phyloP scores from a whole-genome alignment of 1,140 invertebrate species.

The Cyphomyrmex costatus region DNA sequence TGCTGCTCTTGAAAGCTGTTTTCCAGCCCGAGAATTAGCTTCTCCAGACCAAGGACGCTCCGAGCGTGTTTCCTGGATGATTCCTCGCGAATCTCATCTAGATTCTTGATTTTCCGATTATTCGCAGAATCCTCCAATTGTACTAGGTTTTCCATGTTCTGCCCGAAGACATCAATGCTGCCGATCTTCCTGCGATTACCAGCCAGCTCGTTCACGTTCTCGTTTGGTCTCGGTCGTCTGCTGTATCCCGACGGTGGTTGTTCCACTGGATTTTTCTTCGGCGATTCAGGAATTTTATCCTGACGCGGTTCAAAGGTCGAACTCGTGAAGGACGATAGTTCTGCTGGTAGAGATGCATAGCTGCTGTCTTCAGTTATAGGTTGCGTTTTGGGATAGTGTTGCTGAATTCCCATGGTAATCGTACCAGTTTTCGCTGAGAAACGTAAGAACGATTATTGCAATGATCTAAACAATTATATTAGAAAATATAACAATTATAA shows the following conservation, averaged over 20 bases:
- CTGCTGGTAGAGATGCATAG: slow-evolving; percentile 80
- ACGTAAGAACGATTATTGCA: neutral
- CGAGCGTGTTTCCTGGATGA: slow-evolving; percentile 72
- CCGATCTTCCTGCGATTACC: slow-evolving; percentile 77
- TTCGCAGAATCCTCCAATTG: slow-evolving; percentile 76
- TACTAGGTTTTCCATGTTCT: slow-evolving; percentile 83
- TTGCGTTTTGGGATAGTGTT: slow-evolving; percentile 80
- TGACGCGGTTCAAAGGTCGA: slow-evolving; percentile 80
- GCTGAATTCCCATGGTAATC: slow-evolving; percentile 81
- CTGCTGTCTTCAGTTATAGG: slow-evolving; percentile 76
- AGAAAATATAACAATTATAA: neutral
- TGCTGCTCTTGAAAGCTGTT: slow-evolving; percentile 40
- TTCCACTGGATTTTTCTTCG: slow-evolving; percentile 40
- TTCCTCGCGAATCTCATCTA: slow-evolving; percentile 83
- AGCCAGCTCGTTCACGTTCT: slow-evolving; percentile 54
- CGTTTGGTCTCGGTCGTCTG: slow-evolving; percentile 59
- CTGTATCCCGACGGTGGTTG: slow-evolving; percentile 20
- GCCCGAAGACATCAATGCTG: slow-evolving; percentile 82
- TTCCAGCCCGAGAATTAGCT: slow-evolving; percentile 66
- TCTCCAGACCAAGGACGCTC: slow-evolving; percentile 75
- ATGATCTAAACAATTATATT: neutral
- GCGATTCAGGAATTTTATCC: slow-evolving; percentile 2
- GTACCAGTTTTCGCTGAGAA: slow-evolving; percentile 78
- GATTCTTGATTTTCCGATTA: slow-evolving; percentile 78
- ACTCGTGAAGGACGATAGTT: slow-evolving; percentile 80